Conservation (phyloP, 2,113 vertebrate species). For the Alectura lathami region DNA sequence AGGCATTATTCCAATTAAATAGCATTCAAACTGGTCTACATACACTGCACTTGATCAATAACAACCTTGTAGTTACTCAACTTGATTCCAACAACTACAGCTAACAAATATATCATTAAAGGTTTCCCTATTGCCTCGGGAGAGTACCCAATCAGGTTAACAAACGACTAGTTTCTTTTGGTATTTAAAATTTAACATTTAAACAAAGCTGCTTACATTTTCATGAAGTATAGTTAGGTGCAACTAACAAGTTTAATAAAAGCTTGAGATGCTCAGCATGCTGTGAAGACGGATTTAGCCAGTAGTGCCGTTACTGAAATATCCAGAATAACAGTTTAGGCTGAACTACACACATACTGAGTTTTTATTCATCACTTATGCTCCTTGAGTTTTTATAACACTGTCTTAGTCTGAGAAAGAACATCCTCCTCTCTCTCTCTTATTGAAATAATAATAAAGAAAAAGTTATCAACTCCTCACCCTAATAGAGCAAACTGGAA, state of each 20-base stretch:
- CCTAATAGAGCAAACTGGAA: rapidly evolving
- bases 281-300: neutral
- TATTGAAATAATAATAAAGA: neutral
- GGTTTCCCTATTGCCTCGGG: neutral
- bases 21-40: neutral
- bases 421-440: neutral
- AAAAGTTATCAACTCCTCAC: neutral
- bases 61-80: neutral
- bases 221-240: neutral
- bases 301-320: neutral
- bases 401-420: neutral
- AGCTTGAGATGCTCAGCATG: neutral
- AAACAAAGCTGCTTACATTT: neutral
- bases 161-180: neutral
- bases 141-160: neutral
- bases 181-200: neutral
- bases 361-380: neutral
- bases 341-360: neutral
- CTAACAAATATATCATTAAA: neutral
- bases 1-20: neutral
- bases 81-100: neutral
- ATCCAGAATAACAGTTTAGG: neutral
- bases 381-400: neutral
- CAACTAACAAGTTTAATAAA: neutral
- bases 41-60: neutral